A percentile compares a stretch with the other conserved stretches of the same genome.
These are phyloP conservation scores for Pogonocherus hispidulus DNA, from an alignment of 2,888 invertebrate genomes.

Conservation along the genomic window DNA sequence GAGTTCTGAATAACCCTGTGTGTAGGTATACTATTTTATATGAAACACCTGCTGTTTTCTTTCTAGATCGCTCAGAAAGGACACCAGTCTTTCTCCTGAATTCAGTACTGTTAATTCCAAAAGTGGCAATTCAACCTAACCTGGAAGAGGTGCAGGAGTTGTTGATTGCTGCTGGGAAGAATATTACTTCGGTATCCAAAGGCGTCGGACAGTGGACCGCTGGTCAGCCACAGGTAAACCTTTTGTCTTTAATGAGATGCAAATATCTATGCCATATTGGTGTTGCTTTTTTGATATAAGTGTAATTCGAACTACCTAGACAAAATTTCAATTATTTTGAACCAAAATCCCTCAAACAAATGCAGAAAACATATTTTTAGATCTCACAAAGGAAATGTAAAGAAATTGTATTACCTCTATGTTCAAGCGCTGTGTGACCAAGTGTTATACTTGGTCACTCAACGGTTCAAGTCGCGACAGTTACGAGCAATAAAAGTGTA, in stretches of 20 bases:
- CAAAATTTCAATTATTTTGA: neutral
- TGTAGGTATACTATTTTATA: no score
- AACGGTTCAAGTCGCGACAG: no score
- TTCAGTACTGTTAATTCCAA: conserved; percentile 88
- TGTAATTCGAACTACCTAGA: neutral
- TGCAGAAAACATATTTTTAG: no score
- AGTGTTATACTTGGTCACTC: no score
- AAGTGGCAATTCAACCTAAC: conserved; percentile 88
- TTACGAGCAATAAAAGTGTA: no score
- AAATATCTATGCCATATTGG: neutral
- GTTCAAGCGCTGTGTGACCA: no score
- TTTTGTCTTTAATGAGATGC: conserved; percentile 21
- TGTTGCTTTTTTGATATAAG: conserved; percentile 25
- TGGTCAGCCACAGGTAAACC: conserved; percentile 71
- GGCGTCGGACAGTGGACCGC: conserved; percentile 94
- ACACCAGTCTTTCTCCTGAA: conserved; percentile 85
- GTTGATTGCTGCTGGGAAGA: conserved; percentile 84
- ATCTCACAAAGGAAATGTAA: no score
- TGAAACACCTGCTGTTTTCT: neutral
- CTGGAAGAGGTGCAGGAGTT: conserved; percentile 93
- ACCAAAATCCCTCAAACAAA: no score
- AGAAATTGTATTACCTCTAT: no score
- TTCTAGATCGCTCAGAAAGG: conserved; percentile 62
- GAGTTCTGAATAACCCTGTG: no score
- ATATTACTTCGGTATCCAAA: conserved; percentile 88